Evolutionary conservation across 2,113 vertebrate species (phyloP).

Genomic region (Larimichthys polyactis): DNA sequence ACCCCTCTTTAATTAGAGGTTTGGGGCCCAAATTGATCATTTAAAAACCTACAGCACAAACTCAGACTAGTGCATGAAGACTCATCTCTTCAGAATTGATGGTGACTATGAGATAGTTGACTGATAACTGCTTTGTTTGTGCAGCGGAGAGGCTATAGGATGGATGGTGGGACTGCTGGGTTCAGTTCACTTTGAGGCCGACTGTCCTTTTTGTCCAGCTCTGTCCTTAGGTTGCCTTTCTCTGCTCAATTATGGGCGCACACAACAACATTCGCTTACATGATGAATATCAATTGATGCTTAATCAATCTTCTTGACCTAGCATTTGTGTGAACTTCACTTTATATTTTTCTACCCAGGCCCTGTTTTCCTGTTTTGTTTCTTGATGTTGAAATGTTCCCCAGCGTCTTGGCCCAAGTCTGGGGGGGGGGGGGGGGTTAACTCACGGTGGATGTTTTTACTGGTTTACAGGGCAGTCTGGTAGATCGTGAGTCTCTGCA

Average conservation of each 20-base stretch:
- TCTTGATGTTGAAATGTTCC: constrained; percentile 34
- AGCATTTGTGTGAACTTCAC: constrained; percentile 36
- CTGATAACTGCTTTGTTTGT: background rate
- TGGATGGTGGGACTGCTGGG: constrained; percentile 65
- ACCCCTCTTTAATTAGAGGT: constrained; percentile 39
- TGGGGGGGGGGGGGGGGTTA: constrained; percentile 5
- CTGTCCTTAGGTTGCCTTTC: constrained; percentile 45
- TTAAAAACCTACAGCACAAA: background rate
- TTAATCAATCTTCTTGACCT: constrained; percentile 20
- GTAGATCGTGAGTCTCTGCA: constrained; percentile 50
- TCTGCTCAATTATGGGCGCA: constrained; percentile 14
- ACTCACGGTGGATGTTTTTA: constrained; percentile 24
- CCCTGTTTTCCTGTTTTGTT: constrained; percentile 35
- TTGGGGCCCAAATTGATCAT: constrained; percentile 16
- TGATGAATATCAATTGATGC: background rate
- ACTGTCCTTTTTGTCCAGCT: constrained; percentile 33
- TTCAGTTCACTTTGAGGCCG: constrained; percentile 56
- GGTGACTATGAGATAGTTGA: background rate
- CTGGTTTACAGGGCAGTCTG: constrained; percentile 46
- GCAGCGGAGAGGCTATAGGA: constrained; percentile 29
- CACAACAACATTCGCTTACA: background rate
- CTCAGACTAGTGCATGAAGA: background rate
- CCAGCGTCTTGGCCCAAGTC: constrained; percentile 28
- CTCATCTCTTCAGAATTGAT: constrained; percentile 24
- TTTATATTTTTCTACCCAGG: constrained; percentile 25